Percentiles rank a stretch among this genome's conserved stretches.
Conservation (phyloP, 2,113 vertebrate genomes). For the Odocoileus virginianus region DNA sequence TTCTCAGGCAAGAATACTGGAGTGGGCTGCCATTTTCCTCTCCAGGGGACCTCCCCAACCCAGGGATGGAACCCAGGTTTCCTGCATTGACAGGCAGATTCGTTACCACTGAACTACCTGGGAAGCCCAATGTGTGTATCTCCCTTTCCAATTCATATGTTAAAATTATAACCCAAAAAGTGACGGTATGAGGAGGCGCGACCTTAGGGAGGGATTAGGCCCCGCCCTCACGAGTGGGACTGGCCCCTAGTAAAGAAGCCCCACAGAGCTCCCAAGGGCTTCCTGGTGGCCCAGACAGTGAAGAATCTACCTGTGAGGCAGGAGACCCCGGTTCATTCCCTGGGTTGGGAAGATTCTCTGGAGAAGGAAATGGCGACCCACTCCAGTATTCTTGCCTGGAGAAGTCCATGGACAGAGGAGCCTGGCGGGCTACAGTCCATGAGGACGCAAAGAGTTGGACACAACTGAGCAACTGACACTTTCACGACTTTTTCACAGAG, state of each 20-base stretch:
- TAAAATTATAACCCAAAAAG: neutral
- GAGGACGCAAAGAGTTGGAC: neutral
- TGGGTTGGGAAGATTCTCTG: neutral
- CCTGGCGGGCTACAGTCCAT: rapidly evolving
- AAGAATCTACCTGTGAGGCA: neutral
- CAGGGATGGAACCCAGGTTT: neutral
- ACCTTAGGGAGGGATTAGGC: neutral
- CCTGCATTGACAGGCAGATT: neutral
- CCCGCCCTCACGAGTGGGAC: neutral
- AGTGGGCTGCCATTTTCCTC: neutral
- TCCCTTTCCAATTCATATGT: neutral
- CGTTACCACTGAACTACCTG: neutral
- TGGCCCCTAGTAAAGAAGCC: neutral
- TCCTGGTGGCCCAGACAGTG: neutral
- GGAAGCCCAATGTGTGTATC: neutral
- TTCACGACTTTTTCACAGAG: neutral
- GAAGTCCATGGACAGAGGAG: neutral
- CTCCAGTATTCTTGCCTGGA: neutral
- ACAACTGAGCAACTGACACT: neutral
- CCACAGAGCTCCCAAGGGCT: neutral
- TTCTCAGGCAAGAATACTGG: neutral
- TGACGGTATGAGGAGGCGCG: neutral
- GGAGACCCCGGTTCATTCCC: neutral
- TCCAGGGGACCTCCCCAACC: neutral
- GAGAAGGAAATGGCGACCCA: neutral